Conservation (phyloP, 2,797 vertebrate genomes). For the Thaleichthys pacificus region DNA sequence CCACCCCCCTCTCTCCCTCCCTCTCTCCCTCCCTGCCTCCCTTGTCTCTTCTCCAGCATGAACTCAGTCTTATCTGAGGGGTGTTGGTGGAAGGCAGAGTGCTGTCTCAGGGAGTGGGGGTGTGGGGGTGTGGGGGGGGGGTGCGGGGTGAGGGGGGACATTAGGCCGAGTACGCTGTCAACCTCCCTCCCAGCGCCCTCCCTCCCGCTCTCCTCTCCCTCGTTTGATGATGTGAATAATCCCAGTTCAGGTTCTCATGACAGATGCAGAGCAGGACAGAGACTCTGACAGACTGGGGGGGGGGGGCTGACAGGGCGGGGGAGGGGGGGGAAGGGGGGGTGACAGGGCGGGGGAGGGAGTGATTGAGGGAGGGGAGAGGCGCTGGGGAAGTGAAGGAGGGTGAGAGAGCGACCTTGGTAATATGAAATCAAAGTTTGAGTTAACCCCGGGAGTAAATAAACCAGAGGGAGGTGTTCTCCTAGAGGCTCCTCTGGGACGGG, state of each 20-base stretch:
- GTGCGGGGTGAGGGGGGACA: neutral
- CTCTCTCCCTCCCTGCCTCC: conserved; percentile 29
- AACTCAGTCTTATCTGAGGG: neutral
- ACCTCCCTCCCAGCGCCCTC: conserved; percentile 40
- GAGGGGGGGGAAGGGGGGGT: neutral
- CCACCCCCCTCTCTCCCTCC: conserved; percentile 14
- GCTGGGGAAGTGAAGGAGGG: neutral
- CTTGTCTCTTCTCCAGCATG: conserved; percentile 52
- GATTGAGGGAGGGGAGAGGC: neutral
- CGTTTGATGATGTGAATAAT: conserved; percentile 73
- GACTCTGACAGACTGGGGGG: conserved; percentile 39
- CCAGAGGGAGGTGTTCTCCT: conserved; percentile 62
- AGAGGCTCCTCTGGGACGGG: conserved; percentile 58
- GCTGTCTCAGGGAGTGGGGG: conserved; percentile 36
- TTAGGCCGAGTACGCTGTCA: conserved; percentile 43
- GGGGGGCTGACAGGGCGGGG: conserved; percentile 1
- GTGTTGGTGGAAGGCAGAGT: conserved; percentile 26
- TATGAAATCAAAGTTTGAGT: conserved; percentile 68
- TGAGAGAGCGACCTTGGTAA: conserved; percentile 50
- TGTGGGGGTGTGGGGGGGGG: conserved; percentile 41
- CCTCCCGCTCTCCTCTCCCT: conserved; percentile 44
- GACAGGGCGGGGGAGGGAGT: neutral
- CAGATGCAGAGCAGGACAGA: conserved; percentile 53
- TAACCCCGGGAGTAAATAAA: conserved; percentile 74
- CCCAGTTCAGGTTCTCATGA: conserved; percentile 56